These are phyloP conservation scores for Cristatella mucedo DNA, from an alignment of 2,888 invertebrate species.

Conservation along the genomic window DNA sequence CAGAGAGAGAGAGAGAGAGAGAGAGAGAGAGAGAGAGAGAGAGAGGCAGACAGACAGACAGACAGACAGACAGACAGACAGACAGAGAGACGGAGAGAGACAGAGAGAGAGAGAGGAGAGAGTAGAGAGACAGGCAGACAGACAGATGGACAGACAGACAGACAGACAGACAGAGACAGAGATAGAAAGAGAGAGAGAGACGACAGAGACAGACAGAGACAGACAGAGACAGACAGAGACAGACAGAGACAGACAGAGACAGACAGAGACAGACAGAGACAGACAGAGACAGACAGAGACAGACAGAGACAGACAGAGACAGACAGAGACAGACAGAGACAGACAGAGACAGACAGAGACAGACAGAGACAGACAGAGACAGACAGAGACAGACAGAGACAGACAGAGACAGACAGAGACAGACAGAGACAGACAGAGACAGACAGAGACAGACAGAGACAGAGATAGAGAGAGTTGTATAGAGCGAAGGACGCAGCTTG, in stretches of 20 bases:
- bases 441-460: slow-evolving; percentile 3
- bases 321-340: slow-evolving; percentile 1
- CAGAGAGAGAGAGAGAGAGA: no score
- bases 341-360: slow-evolving; percentile 6
- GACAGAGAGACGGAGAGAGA: slow-evolving; percentile 6
- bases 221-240: no score
- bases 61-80: slow-evolving; percentile 1
- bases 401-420: slow-evolving; percentile 6
- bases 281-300: no score
- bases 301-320: slow-evolving; percentile 4
- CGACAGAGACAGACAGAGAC: no score
- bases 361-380: slow-evolving; percentile 6
- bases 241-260: no score
- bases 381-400: slow-evolving; percentile 6
- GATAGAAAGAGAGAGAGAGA: no score
- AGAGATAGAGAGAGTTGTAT: slow-evolving; percentile 8
- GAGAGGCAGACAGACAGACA: no score
- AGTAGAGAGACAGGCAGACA: no score
- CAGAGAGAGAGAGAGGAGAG: slow-evolving; percentile 4
- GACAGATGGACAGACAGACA: no score
- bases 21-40: no score
- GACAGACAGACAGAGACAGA: no score
- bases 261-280: no score
- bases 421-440: slow-evolving; percentile 5
- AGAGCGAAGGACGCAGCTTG: slow-evolving; percentile 8